Evolutionary conservation across 2,113 vertebrate species (phyloP), one percentile per base, ranked within the genome.

Genomic region (Istiophorus platypterus): DNA sequence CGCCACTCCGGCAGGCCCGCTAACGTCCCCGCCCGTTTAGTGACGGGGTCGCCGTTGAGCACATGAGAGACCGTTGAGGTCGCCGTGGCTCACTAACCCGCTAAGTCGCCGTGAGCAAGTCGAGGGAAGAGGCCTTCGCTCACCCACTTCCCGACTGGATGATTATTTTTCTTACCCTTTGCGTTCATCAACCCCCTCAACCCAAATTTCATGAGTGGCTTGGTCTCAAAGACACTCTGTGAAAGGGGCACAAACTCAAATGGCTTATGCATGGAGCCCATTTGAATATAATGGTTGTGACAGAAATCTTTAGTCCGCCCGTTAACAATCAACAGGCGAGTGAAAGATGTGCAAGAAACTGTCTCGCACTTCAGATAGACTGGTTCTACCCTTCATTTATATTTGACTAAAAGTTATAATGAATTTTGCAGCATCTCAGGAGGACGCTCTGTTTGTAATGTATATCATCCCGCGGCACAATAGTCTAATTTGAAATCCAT

Each of bases 1-100:
- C 71, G 18, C 24, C 47, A 29, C 18, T 74, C 39, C 6, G 51
- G 52, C 62, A 58, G 54, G 41, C 74, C 74, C 77, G 58, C 54
- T 84, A 57, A 81, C 70, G 66, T 69, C 47, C 62, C 52, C 56
- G 73, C 51, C 63, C 70, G n/a, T n/a, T 67, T 81, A 59, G 72
- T 8, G 31, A 24, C 61, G 5, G 22, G 4, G 65, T 41, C 82
- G 77, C 64, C 81, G 69, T 78, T 41, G 64, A 81, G 51, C 65
- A 64, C 39, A 62, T 69, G 74, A 80, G 26, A 73, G 63, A 61
- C 15, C 41, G 17, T 22, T 26, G 26, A 20, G 71, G 58, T 29
- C n/a, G 67, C 37, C 47, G 15, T 34, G 80, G 70, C 70, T 81
- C 74, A 70, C n/a, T 79, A 72, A 72, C 56, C 24, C 0, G 1